Evolutionary conservation across 2,888 invertebrate genomes (phyloP).

Genomic region (Incurvaria masculella): DNA sequence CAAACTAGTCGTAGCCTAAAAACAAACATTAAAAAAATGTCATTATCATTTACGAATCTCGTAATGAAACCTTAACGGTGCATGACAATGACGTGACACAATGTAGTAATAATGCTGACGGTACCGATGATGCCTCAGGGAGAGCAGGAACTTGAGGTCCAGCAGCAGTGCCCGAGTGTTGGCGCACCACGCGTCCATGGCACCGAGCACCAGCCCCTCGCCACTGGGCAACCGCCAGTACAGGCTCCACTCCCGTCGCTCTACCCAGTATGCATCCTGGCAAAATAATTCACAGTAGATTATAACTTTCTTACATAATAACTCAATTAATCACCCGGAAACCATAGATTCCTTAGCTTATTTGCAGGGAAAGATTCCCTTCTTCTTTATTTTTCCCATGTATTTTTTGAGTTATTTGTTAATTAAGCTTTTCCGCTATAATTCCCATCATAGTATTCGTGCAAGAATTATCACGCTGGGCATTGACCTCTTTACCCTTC

Average conservation of each 20-base stretch:
- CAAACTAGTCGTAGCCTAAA: too few relatives aligned
- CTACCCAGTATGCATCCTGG: conserved; percentile 59
- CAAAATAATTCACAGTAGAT: too few relatives aligned
- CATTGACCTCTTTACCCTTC: too few relatives aligned
- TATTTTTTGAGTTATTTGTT: too few relatives aligned
- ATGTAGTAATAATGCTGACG: conserved; percentile 5
- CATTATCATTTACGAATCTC: background rate
- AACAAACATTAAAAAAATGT: background rate
- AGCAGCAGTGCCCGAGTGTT: conserved; percentile 57
- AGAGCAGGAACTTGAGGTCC: conserved; percentile 68
- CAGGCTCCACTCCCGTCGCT: conserved; percentile 49
- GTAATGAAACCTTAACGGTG: background rate
- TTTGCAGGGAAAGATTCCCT: too few relatives aligned
- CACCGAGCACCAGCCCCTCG: conserved; percentile 46
- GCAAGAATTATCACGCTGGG: too few relatives aligned
- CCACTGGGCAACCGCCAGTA: conserved; percentile 57
- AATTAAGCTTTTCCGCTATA: too few relatives aligned
- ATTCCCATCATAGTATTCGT: too few relatives aligned
- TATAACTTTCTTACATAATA: too few relatives aligned
- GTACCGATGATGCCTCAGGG: conserved; percentile 65
- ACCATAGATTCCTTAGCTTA: too few relatives aligned
- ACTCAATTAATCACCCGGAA: too few relatives aligned
- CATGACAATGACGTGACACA: background rate
- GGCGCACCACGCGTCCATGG: conserved; percentile 65
- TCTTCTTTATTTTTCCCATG: too few relatives aligned